Conservation (phyloP, 2,888 invertebrate species). For the Bombyx huttoni region DNA sequence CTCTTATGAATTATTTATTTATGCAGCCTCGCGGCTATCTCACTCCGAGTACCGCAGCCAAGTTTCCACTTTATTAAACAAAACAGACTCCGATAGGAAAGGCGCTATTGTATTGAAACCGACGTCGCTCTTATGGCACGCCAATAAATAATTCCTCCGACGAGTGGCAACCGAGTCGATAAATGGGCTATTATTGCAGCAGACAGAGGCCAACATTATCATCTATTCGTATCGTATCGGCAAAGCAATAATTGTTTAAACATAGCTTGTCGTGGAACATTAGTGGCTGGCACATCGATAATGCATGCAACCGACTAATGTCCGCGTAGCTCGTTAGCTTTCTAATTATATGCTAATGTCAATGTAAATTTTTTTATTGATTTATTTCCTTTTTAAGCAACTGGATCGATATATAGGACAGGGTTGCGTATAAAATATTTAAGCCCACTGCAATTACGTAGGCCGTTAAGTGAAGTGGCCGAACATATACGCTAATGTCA, state of each 20-base stretch:
- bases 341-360: conserved; percentile 32
- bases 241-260: conserved; percentile 64
- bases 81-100: conserved; percentile 44
- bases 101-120: conserved; percentile 56
- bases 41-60: conserved; percentile 29
- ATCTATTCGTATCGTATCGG: conserved; percentile 62
- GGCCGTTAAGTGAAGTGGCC: conserved; percentile 27
- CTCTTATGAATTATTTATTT: conserved; percentile 64
- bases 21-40: conserved; percentile 46
- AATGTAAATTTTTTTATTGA: conserved; percentile 13
- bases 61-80: conserved; percentile 60
- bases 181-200: conserved; percentile 65
- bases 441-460: conserved; percentile 27
- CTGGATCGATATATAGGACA: conserved; percentile 20
- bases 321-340: conserved; percentile 34
- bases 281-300: conserved; percentile 51
- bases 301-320: conserved; percentile 35
- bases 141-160: conserved; percentile 61
- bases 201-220: conserved; percentile 65
- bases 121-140: conserved; percentile 48
- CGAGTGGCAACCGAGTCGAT: conserved; percentile 57
- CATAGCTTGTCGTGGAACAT: conserved; percentile 51
- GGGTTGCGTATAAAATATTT: conserved; percentile 29
- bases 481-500: conserved; percentile 24
- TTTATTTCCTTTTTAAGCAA: conserved; percentile 17